These are phyloP conservation scores for Paramormyrops kingsleyae DNA, from an alignment of 2,113 vertebrate species.

Conservation along the genomic window DNA sequence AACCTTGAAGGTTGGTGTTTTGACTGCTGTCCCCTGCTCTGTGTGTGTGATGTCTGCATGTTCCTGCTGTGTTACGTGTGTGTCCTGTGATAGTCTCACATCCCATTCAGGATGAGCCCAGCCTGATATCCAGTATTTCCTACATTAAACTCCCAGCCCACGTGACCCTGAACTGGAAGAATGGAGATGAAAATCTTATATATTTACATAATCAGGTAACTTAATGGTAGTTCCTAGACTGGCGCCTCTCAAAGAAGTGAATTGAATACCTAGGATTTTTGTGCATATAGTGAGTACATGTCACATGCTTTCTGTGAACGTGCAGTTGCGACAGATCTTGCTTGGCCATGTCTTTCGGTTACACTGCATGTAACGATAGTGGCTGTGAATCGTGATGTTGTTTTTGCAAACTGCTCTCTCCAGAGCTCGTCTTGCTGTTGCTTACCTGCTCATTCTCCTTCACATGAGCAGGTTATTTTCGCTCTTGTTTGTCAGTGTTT, in stretches of 20 bases:
- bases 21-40: not conserved
- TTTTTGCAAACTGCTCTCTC: not conserved
- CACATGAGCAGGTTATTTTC: not conserved
- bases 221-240: not conserved
- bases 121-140: not conserved
- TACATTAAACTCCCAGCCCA: not conserved
- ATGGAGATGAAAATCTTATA: not conserved
- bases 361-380: not conserved
- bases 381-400: not conserved
- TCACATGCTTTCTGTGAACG: not conserved
- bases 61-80: not conserved
- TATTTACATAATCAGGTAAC: not conserved
- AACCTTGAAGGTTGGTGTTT: not conserved
- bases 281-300: not conserved
- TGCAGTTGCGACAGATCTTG: not conserved
- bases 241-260: not conserved
- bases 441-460: not conserved
- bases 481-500: not conserved
- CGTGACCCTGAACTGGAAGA: not conserved
- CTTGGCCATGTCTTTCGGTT: not conserved
- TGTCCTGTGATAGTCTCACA: not conserved
- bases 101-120: not conserved
- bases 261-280: not conserved
- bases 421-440: not conserved
- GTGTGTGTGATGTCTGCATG: not conserved